Evolutionary conservation across 2,888 invertebrate genomes (phyloP), one percentile per base, ranked within the genome.

Genomic region (Branchellion lobata): DNA sequence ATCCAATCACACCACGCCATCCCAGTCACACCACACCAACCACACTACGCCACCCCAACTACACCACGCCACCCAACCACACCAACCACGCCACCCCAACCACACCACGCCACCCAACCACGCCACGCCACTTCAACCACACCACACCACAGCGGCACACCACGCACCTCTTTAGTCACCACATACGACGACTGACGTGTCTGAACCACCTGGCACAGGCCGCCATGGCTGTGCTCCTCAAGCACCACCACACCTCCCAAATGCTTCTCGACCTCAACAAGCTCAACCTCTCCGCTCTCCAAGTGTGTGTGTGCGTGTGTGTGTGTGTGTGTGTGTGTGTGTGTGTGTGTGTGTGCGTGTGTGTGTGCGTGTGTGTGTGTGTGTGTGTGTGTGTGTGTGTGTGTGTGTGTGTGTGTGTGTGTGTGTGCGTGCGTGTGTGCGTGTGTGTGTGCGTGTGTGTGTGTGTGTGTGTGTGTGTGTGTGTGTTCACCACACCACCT

Each of bases 211-310:
- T 98, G 85, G 97, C 98, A 82, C 93, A 93, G 88, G 95, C 96
- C 74, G 97, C 97, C 5, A 91, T 97, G 78, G 96, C 96, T 78
- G 97, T 98, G 80, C 91, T 98, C 83, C 94, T 95, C 88, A 98
- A 97, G 89, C 92, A 93, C 83, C 92, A 93, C 84, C 96, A 97
- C 90, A 96, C 97, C 85, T 92, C 92, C 84, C 94, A 97, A 91
- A 99, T 99, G 98, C 89, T 96, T 82, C 91, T 93, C 33, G 98
- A 99, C 89, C 90, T 99, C 84, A 96, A 95, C 89, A 92, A 96
- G 83, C 96, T 99, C 65, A 98, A 99, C 89, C 97, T 99, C 89
- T 93, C 94, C 31, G 18, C 34, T 69, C 5, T 69, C 3, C 34
- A 69, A 14, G 29, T 65, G n/a, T n/a, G n/a, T n/a, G n/a, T 34